These are phyloP conservation scores for Oncorhynchus mykiss DNA, from an alignment of 2,113 vertebrate genomes.

Conservation along the genomic window DNA sequence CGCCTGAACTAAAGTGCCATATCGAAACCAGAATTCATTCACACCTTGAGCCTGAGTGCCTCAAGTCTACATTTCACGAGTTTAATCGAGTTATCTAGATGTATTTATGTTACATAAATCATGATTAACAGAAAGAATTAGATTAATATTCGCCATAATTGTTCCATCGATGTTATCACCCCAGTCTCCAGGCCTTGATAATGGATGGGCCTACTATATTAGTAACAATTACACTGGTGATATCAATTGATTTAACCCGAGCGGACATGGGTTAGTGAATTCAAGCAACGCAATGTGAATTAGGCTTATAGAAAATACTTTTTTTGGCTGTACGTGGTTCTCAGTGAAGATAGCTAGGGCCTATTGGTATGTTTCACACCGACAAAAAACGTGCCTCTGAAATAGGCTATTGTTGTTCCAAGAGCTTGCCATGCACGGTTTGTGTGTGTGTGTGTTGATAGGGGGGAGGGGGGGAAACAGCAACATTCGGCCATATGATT, in stretches of 20 bases:
- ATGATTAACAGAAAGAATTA: slow-evolving; percentile 11
- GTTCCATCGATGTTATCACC: slow-evolving; percentile 11
- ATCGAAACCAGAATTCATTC: background rate
- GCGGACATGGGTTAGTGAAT: slow-evolving; percentile 11
- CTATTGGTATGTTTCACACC: background rate
- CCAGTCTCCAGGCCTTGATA: slow-evolving; percentile 30
- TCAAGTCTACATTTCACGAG: background rate
- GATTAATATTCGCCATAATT: slow-evolving; percentile 5
- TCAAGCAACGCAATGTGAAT: background rate
- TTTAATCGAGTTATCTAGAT: slow-evolving; percentile 7
- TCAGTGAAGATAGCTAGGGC: background rate
- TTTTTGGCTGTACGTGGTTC: background rate
- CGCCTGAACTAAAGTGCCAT: background rate
- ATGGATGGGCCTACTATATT: slow-evolving; percentile 15
- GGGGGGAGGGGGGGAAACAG: slow-evolving; percentile 24
- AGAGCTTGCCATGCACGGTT: background rate
- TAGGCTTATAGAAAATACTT: background rate
- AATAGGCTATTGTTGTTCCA: background rate
- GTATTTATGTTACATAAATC: slow-evolving; percentile 18
- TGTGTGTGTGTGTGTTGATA: background rate
- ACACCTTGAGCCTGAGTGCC: background rate
- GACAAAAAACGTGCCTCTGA: background rate
- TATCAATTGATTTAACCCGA: slow-evolving; percentile 43
- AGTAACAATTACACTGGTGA: slow-evolving; percentile 48
- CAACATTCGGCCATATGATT: slow-evolving; percentile 64